A percentile compares a stretch with the other conserved stretches of the same genome.
Conservation (phyloP, 2,888 invertebrate species). For the Pseudococcus jackbeardsleyi region DNA sequence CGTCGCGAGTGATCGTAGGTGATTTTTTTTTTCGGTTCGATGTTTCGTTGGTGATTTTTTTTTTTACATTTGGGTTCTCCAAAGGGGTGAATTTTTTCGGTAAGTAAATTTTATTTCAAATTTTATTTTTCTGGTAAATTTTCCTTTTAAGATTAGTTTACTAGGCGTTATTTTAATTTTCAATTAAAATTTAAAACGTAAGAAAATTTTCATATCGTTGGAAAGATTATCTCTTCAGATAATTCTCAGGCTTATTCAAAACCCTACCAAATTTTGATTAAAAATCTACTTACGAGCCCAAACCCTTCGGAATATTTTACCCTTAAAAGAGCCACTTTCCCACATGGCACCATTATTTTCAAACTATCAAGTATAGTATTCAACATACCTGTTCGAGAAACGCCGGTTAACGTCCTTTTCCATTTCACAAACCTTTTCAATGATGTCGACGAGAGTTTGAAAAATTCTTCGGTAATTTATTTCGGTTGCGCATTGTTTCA, state of each 20-base stretch:
- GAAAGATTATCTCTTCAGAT: not conserved
- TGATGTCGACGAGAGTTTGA: not conserved
- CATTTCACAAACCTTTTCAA: not conserved
- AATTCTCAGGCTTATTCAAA: not conserved
- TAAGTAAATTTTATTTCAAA: not conserved
- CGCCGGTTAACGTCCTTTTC: not conserved
- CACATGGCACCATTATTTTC: not conserved
- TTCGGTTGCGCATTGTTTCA: not conserved
- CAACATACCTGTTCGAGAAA: not conserved
- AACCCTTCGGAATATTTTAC: not conserved
- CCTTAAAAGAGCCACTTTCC: not conserved
- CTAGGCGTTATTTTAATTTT: not conserved
- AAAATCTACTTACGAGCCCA: not conserved
- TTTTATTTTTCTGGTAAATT: not conserved
- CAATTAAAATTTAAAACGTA: not conserved
- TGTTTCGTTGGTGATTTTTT: not conserved
- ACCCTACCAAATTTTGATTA: not conserved
- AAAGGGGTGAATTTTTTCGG: not conserved
- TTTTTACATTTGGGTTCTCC: not conserved
- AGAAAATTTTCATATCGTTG: not conserved
- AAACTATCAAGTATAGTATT: not conserved
- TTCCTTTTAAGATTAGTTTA: not conserved
- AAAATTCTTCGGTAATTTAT: not conserved
- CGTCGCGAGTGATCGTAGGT: not conserved
- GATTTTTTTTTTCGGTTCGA: not conserved